These are phyloP conservation scores for Rhodinocichla rosea DNA, from an alignment of 2,113 vertebrate species.

Conservation along the genomic window DNA sequence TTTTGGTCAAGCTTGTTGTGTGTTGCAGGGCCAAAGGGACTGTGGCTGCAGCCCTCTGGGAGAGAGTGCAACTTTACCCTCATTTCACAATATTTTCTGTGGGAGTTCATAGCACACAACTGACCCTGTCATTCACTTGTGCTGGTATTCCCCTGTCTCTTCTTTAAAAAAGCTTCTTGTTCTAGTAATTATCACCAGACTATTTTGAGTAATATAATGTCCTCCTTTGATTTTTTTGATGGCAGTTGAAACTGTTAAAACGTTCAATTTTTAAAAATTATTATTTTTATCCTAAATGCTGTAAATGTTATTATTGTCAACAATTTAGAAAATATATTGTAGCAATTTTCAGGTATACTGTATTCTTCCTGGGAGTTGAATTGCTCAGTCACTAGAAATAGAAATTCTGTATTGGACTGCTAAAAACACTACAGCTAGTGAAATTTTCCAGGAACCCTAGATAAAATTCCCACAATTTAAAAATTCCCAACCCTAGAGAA, in stretches of 20 bases:
- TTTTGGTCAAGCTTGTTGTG: background rate
- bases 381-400: background rate
- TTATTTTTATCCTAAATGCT: background rate
- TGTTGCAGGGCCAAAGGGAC: background rate
- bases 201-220: background rate
- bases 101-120: background rate
- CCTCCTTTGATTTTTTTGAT: background rate
- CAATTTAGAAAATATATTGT: background rate
- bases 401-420: background rate
- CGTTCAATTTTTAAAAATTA: fast-evolving
- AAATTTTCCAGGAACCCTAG: background rate
- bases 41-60: background rate
- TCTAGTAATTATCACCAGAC: background rate
- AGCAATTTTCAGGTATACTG: background rate
- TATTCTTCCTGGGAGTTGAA: background rate
- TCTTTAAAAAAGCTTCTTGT: background rate
- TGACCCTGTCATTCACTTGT: background rate
- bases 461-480: background rate
- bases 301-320: background rate
- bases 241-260: background rate
- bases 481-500: too few relatives aligned
- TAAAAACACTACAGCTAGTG: background rate
- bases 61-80: background rate
- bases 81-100: background rate
- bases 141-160: background rate